Base-by-base conservation (phyloP, 1,140 invertebrate species). In the Dreissena rostriformis region DNA sequence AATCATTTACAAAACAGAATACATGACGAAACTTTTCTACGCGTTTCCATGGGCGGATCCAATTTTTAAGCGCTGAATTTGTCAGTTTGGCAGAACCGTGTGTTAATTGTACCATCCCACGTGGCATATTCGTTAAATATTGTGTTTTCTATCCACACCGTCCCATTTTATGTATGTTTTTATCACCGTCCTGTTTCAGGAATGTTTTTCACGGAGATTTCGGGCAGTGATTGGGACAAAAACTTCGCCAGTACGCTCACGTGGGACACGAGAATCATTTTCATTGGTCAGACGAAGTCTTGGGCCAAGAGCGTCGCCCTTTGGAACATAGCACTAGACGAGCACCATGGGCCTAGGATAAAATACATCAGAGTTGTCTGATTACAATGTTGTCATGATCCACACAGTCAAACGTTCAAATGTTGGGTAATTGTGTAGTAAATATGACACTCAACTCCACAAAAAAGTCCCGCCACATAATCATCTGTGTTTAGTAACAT, bases 121-220 rank as follows among this genome's bases (percentile, higher is more conserved):
- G 6, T 17, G 12, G 19, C 10, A 28, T 49, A 52, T 26, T 2
- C 6, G 2, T 17, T 2, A 68, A 68, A 26, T 24, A 26, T 24
- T 26, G 4, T 26, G 2, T 61, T 19, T 61, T n/a, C n/a, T n/a
- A n/a, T n/a, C n/a, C n/a, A n/a, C 12, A 57, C 12, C 53, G 12
- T 57, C 19, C 53, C 19, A 57, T 57, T 12, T 57, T 14, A 14
- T 14, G 12, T 57, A 14, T 12, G 12, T 2, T 24, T 5, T 61
- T 11, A n/a, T 61, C 57, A 19, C 2, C 57, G 17, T 72, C 22
- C 57, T 4, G 15, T 22, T 61, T 57, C 19, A 82, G 86, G 83
- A 26, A 74, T 78, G 8, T 90, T 88, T 71, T 86, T 89, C 61
- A 86, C 89, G 0, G 89, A 90, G 61, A 86, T 86, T 26, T 88